Percentiles rank a stretch among this genome's conserved stretches.
Conservation (phyloP, 2,113 vertebrate genomes). For the Oryctolagus cuniculus region mOryCun1.1 NC_091433.1:196935001-196935500, state of each 20-base stretch:
- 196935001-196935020: neutral
- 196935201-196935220: neutral
- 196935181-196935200: neutral
- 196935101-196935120: neutral
- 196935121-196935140: neutral
- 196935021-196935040: neutral
- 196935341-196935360: neutral
- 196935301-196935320: neutral
- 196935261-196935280: neutral
- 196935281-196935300: neutral
- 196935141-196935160: neutral
- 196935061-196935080: neutral
- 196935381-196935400: neutral
- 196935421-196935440: neutral
- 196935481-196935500: too few species aligned
- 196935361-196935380: neutral
- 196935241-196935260: neutral
- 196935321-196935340: neutral
- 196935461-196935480: neutral
- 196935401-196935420: neutral
- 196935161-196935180: neutral
- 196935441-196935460: neutral
- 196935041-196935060: too few species aligned
- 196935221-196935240: neutral
- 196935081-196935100: neutral